phyloP scores from a whole-genome alignment of 2,797 vertebrate genomes.

The Amazonetta brasiliensis region DNA sequence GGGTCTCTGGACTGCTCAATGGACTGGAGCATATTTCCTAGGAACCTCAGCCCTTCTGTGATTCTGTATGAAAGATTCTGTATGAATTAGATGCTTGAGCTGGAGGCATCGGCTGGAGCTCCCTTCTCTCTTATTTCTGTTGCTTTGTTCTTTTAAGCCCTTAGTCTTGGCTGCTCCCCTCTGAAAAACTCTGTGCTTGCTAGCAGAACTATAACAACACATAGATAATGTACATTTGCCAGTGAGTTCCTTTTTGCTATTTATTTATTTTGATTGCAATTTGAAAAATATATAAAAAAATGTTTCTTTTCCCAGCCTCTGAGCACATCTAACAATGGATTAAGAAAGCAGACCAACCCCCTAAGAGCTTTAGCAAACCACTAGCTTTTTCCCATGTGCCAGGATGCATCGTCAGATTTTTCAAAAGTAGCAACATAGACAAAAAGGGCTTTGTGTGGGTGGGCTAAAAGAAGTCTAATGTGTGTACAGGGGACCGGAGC shows the following conservation, averaged over 20 bases:
- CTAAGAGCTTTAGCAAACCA: conserved; percentile 7
- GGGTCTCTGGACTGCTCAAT: neutral
- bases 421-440: neutral
- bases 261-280: neutral
- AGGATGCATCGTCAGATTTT: neutral
- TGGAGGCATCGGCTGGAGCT: neutral
- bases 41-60: neutral
- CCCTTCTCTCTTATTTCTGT: neutral
- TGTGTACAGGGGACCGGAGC: neutral
- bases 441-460: neutral
- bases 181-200: conserved; percentile 45
- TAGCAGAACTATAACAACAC: conserved; percentile 4
- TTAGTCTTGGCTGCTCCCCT: neutral
- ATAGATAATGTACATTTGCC: neutral
- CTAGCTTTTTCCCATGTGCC: neutral
- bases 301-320: neutral
- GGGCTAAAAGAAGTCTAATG: neutral
- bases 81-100: neutral
- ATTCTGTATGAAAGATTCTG: neutral
- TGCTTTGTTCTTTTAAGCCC: neutral
- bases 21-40: neutral
- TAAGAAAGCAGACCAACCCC: neutral
- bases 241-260: neutral
- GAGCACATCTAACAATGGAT: neutral
- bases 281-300: neutral